These are phyloP conservation scores for Heliconius sara DNA, from an alignment of 2,888 invertebrate genomes.

Conservation along the genomic window DNA sequence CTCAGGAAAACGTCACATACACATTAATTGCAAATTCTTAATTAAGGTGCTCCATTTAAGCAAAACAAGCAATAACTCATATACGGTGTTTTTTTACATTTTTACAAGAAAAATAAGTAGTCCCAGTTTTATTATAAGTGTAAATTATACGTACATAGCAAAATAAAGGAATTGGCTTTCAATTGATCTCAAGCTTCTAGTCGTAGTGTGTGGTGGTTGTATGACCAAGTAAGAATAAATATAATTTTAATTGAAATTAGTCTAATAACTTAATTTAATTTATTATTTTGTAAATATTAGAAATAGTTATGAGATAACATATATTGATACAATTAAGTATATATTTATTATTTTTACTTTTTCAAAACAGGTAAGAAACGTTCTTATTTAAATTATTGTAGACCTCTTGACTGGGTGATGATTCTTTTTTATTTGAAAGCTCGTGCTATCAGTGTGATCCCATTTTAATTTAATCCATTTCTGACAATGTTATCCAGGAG, in stretches of 20 bases:
- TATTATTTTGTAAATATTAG: constrained; percentile 18
- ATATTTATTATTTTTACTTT: neutral
- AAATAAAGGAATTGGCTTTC: constrained; percentile 64
- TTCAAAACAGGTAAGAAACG: neutral
- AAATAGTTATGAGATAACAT: neutral
- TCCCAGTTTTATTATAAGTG: constrained; percentile 10
- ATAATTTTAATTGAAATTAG: constrained; percentile 1
- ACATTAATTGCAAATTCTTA: neutral
- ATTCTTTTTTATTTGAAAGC: too few species aligned
- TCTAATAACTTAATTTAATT: neutral
- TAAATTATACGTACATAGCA: constrained; percentile 37
- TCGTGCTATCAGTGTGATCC: too few species aligned
- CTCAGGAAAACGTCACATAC: too few species aligned
- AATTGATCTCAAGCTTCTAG: constrained; percentile 69
- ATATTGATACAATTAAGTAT: constrained; percentile 2
- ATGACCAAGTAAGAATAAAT: constrained; percentile 35
- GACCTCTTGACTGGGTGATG: too few species aligned
- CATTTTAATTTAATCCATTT: too few species aligned
- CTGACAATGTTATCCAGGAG: too few species aligned
- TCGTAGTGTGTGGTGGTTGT: constrained; percentile 49
- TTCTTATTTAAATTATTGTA: too few species aligned
- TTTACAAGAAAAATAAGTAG: constrained; percentile 17
- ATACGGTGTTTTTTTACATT: constrained; percentile 35
- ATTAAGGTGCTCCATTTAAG: constrained; percentile 30
- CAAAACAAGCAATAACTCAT: constrained; percentile 35